Evolutionary conservation across 1,140 invertebrate species (phyloP).

Genomic region (Pseudoatta argentina): DNA sequence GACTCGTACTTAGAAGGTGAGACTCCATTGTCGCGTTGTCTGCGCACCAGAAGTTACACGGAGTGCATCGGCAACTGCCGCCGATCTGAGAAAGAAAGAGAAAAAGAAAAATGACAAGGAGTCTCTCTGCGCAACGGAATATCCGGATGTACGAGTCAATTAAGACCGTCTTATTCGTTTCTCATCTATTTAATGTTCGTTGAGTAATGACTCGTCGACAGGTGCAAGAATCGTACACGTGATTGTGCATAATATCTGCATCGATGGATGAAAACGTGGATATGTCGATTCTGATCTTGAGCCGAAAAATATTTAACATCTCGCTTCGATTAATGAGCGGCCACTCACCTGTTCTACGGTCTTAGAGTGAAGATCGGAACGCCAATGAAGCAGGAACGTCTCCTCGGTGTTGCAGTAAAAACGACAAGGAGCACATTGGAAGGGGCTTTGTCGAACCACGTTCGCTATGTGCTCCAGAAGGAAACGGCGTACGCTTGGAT

Average conservation of each 20-base stretch:
- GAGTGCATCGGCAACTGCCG: conserved; percentile 91
- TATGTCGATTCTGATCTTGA: background rate
- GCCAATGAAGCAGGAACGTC: conserved; percentile 92
- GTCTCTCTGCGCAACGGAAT: too few relatives aligned
- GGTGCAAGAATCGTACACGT: background rate
- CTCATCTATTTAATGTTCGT: conserved; percentile 4
- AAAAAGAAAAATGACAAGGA: background rate
- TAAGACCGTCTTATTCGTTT: background rate
- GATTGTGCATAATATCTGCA: background rate
- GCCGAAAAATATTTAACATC: background rate
- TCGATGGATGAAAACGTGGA: background rate
- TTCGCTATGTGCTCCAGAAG: conserved; percentile 92
- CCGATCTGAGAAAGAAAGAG: conserved; percentile 63
- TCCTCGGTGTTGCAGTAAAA: conserved; percentile 94
- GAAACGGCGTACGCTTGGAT: conserved; percentile 87
- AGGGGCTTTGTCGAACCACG: conserved; percentile 92
- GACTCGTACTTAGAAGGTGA: conserved; percentile 90
- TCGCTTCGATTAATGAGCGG: background rate
- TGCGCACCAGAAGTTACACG: conserved; percentile 91
- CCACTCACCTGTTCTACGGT: conserved; percentile 79
- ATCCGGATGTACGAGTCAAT: background rate
- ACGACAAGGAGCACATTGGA: conserved; percentile 93
- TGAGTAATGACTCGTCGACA: conserved; percentile 6
- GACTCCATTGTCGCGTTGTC: conserved; percentile 89
- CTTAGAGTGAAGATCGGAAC: conserved; percentile 88